phyloP scores from a whole-genome alignment of 2,797 vertebrate genomes.

The Hydrophis major region DNA sequence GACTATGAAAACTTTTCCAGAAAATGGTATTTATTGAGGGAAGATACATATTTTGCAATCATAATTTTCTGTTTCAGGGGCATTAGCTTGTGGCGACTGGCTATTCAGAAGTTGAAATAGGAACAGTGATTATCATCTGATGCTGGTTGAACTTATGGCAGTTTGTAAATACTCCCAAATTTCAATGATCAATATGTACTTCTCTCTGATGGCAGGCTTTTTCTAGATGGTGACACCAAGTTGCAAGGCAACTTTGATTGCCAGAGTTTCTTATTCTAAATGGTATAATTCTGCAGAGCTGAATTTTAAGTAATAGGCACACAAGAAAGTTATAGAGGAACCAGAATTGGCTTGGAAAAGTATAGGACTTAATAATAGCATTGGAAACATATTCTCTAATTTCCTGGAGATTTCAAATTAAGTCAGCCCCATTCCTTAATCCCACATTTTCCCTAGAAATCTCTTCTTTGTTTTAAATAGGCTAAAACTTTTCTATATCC shows the following conservation, averaged over 20 bases:
- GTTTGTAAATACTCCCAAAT: not conserved
- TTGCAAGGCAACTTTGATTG: not conserved
- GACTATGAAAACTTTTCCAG: not conserved
- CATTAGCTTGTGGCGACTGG: not conserved
- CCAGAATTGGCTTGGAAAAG: not conserved
- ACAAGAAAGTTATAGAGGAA: not conserved
- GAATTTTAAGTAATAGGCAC: not conserved
- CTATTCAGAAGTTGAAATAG: not conserved
- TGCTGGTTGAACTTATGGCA: not conserved
- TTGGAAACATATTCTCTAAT: not conserved
- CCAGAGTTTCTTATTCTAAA: not conserved
- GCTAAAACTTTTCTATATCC: not conserved
- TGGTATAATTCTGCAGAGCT: not conserved
- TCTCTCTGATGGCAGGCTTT: not conserved
- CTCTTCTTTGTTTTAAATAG: not conserved
- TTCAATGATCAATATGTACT: not conserved
- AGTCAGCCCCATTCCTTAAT: not conserved
- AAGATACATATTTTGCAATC: not conserved
- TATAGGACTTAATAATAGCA: not conserved
- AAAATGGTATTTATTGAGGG: not conserved
- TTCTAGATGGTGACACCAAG: not conserved
- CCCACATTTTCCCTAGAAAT: not conserved
- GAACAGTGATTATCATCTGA: not conserved
- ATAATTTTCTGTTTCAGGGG: not conserved
- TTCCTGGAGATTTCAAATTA: not conserved